A percentile compares a stretch with the other conserved stretches of the same genome.
Conservation (phyloP, 2,797 vertebrate species). For the Hephaestus fuliginosus region DNA sequence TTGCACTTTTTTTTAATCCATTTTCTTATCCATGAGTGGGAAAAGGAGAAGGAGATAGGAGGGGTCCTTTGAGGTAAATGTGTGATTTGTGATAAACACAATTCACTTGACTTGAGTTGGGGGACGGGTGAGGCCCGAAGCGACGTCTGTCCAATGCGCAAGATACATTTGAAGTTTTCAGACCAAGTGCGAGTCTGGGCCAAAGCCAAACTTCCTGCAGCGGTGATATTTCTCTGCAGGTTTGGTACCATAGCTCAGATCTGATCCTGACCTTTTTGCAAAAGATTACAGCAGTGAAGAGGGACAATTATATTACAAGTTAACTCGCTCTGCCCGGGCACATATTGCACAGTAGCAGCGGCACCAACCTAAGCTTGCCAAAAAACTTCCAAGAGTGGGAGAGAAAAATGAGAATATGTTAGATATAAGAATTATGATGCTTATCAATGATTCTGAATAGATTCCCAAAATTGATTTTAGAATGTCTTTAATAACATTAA, state of each 20-base stretch:
- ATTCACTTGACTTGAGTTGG: constrained; percentile 18
- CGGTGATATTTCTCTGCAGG: constrained; percentile 39
- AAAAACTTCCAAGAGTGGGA: neutral
- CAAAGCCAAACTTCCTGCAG: constrained; percentile 30
- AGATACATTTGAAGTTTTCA: constrained; percentile 27
- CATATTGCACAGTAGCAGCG: neutral
- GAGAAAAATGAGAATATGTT: neutral
- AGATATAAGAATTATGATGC: neutral
- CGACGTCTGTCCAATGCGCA: constrained; percentile 18
- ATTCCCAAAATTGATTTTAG: neutral
- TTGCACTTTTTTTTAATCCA: neutral
- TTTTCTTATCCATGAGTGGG: neutral
- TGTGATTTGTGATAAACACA: constrained; percentile 5
- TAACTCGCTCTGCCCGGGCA: neutral
- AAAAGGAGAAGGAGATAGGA: neutral
- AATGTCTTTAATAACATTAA: neutral
- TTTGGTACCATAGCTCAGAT: constrained; percentile 18
- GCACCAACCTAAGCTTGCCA: neutral
- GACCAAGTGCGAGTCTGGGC: constrained; percentile 22
- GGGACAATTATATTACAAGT: constrained; percentile 5
- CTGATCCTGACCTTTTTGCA: constrained; percentile 23
- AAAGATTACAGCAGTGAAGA: constrained; percentile 30
- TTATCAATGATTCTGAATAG: neutral
- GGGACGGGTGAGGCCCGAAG: constrained; percentile 31
- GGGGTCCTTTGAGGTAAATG: constrained; percentile 1